phyloP scores from a whole-genome alignment of 2,113 vertebrate species.

The Phocoena phocoena region DNA sequence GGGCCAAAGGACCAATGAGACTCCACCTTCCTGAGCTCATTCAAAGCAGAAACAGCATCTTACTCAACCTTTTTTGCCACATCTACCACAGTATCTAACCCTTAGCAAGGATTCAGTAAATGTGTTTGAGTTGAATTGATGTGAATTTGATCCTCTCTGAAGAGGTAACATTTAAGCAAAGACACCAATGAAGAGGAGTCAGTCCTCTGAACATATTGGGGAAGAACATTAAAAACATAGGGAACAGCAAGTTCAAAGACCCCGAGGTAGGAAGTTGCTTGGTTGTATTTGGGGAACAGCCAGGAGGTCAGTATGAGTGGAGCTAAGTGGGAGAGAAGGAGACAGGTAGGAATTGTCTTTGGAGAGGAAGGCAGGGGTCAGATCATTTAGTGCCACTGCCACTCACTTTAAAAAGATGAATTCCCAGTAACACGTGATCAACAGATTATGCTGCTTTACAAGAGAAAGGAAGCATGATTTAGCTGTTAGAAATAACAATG shows the following conservation, averaged over 20 bases:
- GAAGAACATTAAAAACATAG: slow-evolving; percentile 10
- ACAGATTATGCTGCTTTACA: not conserved
- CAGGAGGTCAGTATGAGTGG: not conserved
- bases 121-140: not conserved
- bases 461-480: not conserved
- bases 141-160: slow-evolving; percentile 15
- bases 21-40: not conserved
- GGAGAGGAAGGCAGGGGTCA: not conserved
- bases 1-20: not conserved
- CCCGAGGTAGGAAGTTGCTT: not conserved
- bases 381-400: not conserved
- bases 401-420: not conserved
- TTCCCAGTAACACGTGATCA: not conserved
- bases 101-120: not conserved
- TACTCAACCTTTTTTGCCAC: not conserved
- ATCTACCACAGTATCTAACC: not conserved
- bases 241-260: not conserved
- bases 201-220: not conserved
- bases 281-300: not conserved
- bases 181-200: not conserved
- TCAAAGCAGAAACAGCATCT: not conserved
- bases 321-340: not conserved
- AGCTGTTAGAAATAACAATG: not conserved
- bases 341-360: not conserved
- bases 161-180: slow-evolving; percentile 31